phyloP scores from a whole-genome alignment of 2,888 invertebrate species.

The Rosalia funebris region DNA sequence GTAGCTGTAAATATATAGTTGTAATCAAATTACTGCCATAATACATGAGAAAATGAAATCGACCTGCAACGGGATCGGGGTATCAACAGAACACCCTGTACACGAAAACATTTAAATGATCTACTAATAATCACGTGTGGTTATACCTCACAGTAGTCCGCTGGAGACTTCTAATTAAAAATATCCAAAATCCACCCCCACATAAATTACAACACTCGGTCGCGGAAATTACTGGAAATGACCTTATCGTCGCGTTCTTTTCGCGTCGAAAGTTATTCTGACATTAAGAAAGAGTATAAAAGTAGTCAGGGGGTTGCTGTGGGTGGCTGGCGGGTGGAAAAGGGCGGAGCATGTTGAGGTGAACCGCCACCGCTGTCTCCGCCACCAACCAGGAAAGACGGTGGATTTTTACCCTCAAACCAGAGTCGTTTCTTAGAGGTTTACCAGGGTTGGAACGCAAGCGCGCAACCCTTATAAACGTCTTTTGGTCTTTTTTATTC shows the following conservation, averaged over 20 bases:
- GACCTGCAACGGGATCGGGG: too few species aligned
- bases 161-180: neutral
- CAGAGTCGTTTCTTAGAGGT: slow-evolving; percentile 67
- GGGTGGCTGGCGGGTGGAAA: slow-evolving; percentile 54
- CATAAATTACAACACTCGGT: slow-evolving; percentile 34
- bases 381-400: slow-evolving; percentile 67
- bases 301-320: slow-evolving; percentile 58
- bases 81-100: slow-evolving; percentile 8
- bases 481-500: slow-evolving; percentile 59
- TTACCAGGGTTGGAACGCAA: slow-evolving; percentile 63
- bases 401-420: slow-evolving; percentile 67
- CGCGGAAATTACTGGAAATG: slow-evolving; percentile 39
- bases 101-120: neutral
- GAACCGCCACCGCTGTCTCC: slow-evolving; percentile 65
- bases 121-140: neutral
- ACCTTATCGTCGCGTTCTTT: slow-evolving; percentile 57
- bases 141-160: slow-evolving; percentile 13
- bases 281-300: slow-evolving; percentile 65
- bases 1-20: too few species aligned
- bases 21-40: too few species aligned
- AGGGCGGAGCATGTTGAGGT: slow-evolving; percentile 66
- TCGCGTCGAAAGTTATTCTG: slow-evolving; percentile 63
- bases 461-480: slow-evolving; percentile 60
- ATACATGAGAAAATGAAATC: too few species aligned
- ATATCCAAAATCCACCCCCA: slow-evolving; percentile 25